Evolutionary conservation across 2,797 vertebrate genomes (phyloP), one percentile per base, ranked within the genome.

Genomic region (Ibycter americanus): DNA sequence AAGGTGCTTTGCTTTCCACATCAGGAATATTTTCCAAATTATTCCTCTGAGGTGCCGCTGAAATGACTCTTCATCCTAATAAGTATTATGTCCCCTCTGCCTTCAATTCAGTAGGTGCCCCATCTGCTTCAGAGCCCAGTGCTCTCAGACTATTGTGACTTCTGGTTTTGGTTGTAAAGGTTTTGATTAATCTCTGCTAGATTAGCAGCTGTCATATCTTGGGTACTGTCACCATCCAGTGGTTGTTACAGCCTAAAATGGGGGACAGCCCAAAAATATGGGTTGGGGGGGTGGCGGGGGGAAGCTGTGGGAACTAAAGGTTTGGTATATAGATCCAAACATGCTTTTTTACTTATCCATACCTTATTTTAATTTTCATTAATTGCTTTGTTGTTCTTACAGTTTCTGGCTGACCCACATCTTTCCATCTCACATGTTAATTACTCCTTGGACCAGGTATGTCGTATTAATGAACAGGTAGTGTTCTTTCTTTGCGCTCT

Each of bases 341-440:
- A 0, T 54, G 31, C 15, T 56, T 65, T 84, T 81, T 52, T 26
- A n/a, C 47, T 79, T 88, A 58, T 16, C 20, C 8, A 9, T 82
- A 74, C 25, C 27, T 38, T 51, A 29, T 52, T 76, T 68, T 83
- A 46, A 27, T 71, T 88, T 96, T 7, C 83, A 42, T 81, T 93
- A 91, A 88, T 88, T 56, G 19, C 29, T 87, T 62, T 90, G 58
- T 91, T 97, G 81, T 58, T 96, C 47, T 98, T 98, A 90, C 98
- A 99, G 99, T 99, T 99, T 97, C 98, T 99, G 54, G 99, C 98
- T 49, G 99, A 99, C 97, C 99, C 99, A 18, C 99, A 99, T 97
- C 99, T 99, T 94, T 99, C 99, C 26, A 99, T 99, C 97, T 99
- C 99, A 5, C 99, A 99, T 65, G 98, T 99, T 85, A 99, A 99